Evolutionary conservation across 1,140 invertebrate genomes (phyloP).

Genomic region (Trachelipus rathkii): DNA sequence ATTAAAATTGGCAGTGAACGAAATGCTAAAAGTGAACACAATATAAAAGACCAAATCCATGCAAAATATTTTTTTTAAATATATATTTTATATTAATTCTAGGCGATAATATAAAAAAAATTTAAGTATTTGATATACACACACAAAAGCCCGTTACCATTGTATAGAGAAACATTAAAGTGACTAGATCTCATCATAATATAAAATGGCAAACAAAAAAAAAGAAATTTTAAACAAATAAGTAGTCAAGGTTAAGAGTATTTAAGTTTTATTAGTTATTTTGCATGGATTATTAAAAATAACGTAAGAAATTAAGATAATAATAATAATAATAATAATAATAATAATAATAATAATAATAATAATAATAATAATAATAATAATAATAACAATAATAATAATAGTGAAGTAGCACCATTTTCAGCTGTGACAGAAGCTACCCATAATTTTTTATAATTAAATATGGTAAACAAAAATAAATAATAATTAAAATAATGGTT

Average conservation of each 20-base stretch:
- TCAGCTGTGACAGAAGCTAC: slow-evolving; percentile 5
- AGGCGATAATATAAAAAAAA: background rate
- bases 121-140: background rate
- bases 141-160: background rate
- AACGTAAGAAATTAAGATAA: slow-evolving; percentile 1
- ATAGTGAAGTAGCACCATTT: slow-evolving; percentile 1
- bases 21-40: slow-evolving; percentile 5
- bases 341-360: background rate
- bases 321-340: background rate
- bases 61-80: background rate
- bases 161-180: background rate
- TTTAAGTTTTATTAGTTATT: background rate
- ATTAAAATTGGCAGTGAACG: background rate
- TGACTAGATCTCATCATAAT: background rate
- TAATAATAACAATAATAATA: background rate
- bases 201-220: slow-evolving; percentile 3
- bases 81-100: background rate
- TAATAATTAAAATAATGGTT: background rate
- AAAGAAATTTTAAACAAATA: background rate
- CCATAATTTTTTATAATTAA: background rate
- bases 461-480: background rate
- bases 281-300: slow-evolving; percentile 5
- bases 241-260: background rate
- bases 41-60: background rate
- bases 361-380: background rate